These are phyloP conservation scores for Hirtodrosophila confusa DNA, from an alignment of 2,888 invertebrate species.

Conservation along the genomic window DNA sequence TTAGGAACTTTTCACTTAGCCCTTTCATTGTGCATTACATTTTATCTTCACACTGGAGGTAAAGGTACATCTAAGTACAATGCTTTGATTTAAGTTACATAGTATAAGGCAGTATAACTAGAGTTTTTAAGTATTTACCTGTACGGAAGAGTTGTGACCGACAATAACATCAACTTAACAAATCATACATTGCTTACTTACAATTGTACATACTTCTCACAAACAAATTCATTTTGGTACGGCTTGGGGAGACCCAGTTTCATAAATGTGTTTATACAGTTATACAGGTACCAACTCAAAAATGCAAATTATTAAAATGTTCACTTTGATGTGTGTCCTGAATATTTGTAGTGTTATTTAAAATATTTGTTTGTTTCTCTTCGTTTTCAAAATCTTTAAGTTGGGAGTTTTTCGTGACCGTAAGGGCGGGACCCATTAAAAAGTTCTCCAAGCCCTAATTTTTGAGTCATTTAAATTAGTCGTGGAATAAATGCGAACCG, in stretches of 20 bases:
- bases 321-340: neutral
- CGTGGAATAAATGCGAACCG: slow-evolving; percentile 39
- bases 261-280: neutral
- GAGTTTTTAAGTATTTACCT: slow-evolving; percentile 18
- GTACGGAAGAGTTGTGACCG: slow-evolving; percentile 1
- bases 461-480: slow-evolving; percentile 9
- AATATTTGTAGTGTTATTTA: neutral
- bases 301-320: neutral
- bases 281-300: neutral
- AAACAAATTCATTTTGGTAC: slow-evolving; percentile 37
- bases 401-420: neutral
- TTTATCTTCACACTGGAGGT: neutral
- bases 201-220: neutral
- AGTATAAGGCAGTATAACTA: slow-evolving; percentile 54
- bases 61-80: slow-evolving; percentile 45
- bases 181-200: slow-evolving; percentile 22
- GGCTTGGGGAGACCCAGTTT: slow-evolving; percentile 4
- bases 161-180: slow-evolving; percentile 5
- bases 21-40: slow-evolving; percentile 13
- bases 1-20: slow-evolving; percentile 12
- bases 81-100: slow-evolving; percentile 20
- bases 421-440: neutral
- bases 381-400: neutral
- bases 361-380: neutral
- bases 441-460: neutral